A percentile compares a stretch with the other conserved stretches of the same genome.
phyloP scores from a whole-genome alignment of 2,888 invertebrate species.

The Sisyra terminalis region DNA sequence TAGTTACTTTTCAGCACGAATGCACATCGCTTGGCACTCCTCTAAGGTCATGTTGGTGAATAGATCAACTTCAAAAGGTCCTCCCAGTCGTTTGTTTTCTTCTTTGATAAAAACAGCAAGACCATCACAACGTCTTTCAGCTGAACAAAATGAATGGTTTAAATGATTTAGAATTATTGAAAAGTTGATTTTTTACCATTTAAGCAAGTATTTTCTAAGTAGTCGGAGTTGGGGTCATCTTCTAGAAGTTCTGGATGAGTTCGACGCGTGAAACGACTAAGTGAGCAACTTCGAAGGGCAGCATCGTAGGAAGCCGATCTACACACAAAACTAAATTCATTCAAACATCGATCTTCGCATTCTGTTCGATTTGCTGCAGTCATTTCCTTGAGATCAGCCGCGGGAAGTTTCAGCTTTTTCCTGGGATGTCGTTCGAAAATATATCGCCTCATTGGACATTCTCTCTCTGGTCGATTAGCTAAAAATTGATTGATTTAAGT shows the following conservation, averaged over 20 bases:
- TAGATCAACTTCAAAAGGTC: slow-evolving; percentile 77
- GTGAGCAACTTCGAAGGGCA: slow-evolving; percentile 56
- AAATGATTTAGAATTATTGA: neutral
- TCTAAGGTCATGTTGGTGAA: slow-evolving; percentile 73
- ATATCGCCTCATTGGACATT: slow-evolving; percentile 77
- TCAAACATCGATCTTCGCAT: slow-evolving; percentile 78
- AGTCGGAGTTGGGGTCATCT: slow-evolving; percentile 76
- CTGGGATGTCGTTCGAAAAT: slow-evolving; percentile 77
- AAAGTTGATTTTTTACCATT: slow-evolving; percentile 39
- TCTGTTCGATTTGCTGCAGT: slow-evolving; percentile 74
- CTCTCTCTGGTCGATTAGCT: slow-evolving; percentile 74
- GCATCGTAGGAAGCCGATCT: slow-evolving; percentile 75
- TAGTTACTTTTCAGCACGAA: slow-evolving; percentile 66
- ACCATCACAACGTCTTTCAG: slow-evolving; percentile 74
- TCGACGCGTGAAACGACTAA: slow-evolving; percentile 68
- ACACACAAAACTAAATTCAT: slow-evolving; percentile 78
- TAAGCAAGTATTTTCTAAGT: slow-evolving; percentile 79
- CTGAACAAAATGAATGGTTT: slow-evolving; percentile 26
- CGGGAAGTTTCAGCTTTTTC: slow-evolving; percentile 64
- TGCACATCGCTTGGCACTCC: slow-evolving; percentile 77
- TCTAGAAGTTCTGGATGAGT: slow-evolving; percentile 73
- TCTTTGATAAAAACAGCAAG: slow-evolving; percentile 78
- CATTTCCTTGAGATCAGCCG: slow-evolving; percentile 70
- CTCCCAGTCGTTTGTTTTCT: slow-evolving; percentile 72
- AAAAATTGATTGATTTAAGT: neutral